These are phyloP conservation scores for Eumacrocentrus americanus DNA, from an alignment of 2,888 invertebrate species.

Conservation along the genomic window DNA sequence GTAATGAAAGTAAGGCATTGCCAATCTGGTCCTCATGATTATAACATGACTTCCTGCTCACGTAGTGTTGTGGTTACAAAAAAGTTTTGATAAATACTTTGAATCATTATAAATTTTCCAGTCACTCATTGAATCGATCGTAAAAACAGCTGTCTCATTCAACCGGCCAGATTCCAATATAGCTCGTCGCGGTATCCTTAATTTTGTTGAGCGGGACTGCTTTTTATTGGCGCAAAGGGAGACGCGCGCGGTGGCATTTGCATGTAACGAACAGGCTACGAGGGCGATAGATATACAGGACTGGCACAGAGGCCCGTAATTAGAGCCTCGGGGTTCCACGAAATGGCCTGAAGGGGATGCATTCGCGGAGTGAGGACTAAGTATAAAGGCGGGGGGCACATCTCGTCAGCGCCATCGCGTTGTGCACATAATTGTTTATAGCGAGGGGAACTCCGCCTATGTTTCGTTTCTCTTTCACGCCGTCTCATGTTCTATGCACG, in stretches of 20 bases:
- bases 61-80: too few species aligned
- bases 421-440: slow-evolving; percentile 16
- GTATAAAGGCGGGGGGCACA: slow-evolving; percentile 32
- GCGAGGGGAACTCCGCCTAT: slow-evolving; percentile 11
- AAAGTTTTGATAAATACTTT: too few species aligned
- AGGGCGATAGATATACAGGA: slow-evolving; percentile 36
- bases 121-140: too few species aligned
- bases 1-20: too few species aligned
- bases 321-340: slow-evolving; percentile 57
- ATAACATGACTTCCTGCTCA: too few species aligned
- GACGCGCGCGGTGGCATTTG: slow-evolving; percentile 42
- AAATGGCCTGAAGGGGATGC: slow-evolving; percentile 44
- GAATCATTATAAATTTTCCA: too few species aligned
- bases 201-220: slow-evolving; percentile 42
- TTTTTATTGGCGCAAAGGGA: slow-evolving; percentile 58
- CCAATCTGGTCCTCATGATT: too few species aligned
- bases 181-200: slow-evolving; percentile 34
- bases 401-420: slow-evolving; percentile 36
- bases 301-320: slow-evolving; percentile 51
- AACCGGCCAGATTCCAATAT: slow-evolving; percentile 37
- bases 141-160: slow-evolving; percentile 16
- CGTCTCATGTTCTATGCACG: slow-evolving; percentile 18
- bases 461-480: slow-evolving; percentile 16
- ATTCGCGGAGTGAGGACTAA: slow-evolving; percentile 30
- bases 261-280: slow-evolving; percentile 37